Percentiles rank a stretch among this genome's conserved stretches.
Evolutionary conservation across 1,140 invertebrate species (phyloP).

Genomic region (Leptinotarsa defecta): DNA sequence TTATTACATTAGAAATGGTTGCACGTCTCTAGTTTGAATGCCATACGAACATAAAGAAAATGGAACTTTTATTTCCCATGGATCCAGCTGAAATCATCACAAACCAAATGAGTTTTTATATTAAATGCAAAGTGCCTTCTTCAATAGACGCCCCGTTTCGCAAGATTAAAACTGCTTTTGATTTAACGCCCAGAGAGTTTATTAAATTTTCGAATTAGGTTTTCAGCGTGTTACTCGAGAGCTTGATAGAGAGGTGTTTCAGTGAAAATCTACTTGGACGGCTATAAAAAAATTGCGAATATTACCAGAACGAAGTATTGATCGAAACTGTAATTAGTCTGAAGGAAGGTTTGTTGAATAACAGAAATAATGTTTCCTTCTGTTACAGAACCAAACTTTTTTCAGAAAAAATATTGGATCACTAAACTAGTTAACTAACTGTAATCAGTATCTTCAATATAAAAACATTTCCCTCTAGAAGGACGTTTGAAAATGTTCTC

Average conservation of each 20-base stretch:
- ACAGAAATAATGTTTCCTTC: too few relatives aligned
- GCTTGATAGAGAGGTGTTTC: not conserved
- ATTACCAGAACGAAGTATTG: too few relatives aligned
- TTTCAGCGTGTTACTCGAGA: not conserved
- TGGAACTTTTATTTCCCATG: not conserved
- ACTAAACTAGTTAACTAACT: too few relatives aligned
- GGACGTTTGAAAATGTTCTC: too few relatives aligned
- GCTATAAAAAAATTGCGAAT: too few relatives aligned
- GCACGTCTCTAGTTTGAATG: not conserved
- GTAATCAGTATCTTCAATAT: too few relatives aligned
- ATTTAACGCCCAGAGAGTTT: not conserved
- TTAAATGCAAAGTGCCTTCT: constrained; percentile 3
- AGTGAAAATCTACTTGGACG: too few relatives aligned
- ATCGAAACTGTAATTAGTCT: too few relatives aligned
- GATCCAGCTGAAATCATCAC: not conserved
- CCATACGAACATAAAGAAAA: not conserved
- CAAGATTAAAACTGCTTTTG: not conserved
- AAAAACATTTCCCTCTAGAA: too few relatives aligned
- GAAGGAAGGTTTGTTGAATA: too few relatives aligned
- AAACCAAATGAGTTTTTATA: not conserved
- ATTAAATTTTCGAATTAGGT: constrained; percentile 7
- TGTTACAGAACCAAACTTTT: too few relatives aligned
- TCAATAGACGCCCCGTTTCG: not conserved
- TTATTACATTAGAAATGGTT: not conserved
- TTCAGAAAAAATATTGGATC: too few relatives aligned